These are phyloP conservation scores for Amphipoea oculea DNA, from an alignment of 2,888 invertebrate species.

Conservation along the genomic window DNA sequence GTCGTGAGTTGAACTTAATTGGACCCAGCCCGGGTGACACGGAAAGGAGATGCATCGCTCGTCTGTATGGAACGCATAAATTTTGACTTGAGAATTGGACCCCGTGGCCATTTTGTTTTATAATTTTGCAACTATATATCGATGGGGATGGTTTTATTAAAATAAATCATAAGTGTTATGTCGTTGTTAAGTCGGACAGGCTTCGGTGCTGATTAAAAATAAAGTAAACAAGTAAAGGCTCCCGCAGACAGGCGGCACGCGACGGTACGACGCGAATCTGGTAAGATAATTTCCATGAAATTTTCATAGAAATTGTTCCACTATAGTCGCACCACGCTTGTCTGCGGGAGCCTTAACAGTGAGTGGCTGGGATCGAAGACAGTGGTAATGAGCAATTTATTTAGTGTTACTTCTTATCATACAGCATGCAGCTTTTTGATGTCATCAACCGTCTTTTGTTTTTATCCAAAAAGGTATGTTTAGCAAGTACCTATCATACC, in stretches of 20 bases:
- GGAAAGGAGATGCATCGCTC: conserved; percentile 89
- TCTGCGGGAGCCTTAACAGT: too few species aligned
- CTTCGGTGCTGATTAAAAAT: conserved; percentile 26
- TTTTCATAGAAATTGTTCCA: too few species aligned
- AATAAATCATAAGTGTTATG: conserved; percentile 62
- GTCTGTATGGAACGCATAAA: conserved; percentile 88
- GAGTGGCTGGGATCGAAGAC: background rate
- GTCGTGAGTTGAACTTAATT: conserved; percentile 90
- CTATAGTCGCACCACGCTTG: too few species aligned
- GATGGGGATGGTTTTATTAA: conserved; percentile 63
- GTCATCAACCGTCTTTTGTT: too few species aligned
- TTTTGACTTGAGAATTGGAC: conserved; percentile 82
- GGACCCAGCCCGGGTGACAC: conserved; percentile 89
- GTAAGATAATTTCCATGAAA: too few species aligned
- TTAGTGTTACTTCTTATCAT: background rate
- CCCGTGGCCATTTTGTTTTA: conserved; percentile 82
- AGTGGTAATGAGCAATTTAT: background rate
- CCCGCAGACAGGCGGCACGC: too few species aligned
- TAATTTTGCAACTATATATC: conserved; percentile 73
- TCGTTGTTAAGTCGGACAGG: conserved; percentile 39
- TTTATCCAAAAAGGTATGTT: background rate
- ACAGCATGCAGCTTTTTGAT: background rate
- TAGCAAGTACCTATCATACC: too few species aligned
- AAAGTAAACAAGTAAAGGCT: background rate
- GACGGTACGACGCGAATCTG: too few species aligned